These are phyloP conservation scores for Ambastaia sidthimunki DNA, from an alignment of 2,797 vertebrate species.

Conservation along the genomic window DNA sequence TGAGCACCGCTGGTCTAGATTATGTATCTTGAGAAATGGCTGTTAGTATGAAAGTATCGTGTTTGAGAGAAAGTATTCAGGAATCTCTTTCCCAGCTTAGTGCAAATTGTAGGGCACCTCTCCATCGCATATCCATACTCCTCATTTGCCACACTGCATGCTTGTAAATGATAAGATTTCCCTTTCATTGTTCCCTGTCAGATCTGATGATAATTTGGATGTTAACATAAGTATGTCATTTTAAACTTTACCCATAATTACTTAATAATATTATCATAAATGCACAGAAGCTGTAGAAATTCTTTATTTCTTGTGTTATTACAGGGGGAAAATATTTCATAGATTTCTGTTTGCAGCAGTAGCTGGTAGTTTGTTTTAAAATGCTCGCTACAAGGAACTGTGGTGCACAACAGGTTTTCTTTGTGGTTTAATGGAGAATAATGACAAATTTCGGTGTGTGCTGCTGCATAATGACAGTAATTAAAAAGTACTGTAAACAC, in stretches of 20 bases:
- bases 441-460: slow-evolving; percentile 58
- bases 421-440: slow-evolving; percentile 57
- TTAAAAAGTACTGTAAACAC: slow-evolving; percentile 64
- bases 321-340: background rate
- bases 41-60: background rate
- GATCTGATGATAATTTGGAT: slow-evolving; percentile 9
- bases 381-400: slow-evolving; percentile 31
- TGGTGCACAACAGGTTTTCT: slow-evolving; percentile 44
- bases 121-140: background rate
- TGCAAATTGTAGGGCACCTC: slow-evolving; percentile 8
- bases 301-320: slow-evolving; percentile 8
- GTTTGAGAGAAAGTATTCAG: slow-evolving; percentile 11
- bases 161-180: background rate
- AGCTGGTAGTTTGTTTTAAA: slow-evolving; percentile 49
- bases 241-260: background rate
- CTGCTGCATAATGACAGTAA: slow-evolving; percentile 65
- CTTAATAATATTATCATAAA: background rate
- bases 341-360: background rate
- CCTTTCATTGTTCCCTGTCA: background rate
- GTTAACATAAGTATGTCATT: background rate
- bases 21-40: slow-evolving; percentile 27
- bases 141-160: background rate
- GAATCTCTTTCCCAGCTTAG: background rate
- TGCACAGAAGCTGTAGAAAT: background rate
- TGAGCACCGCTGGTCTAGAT: slow-evolving; percentile 8